Conservation (phyloP, 2,888 invertebrate species). For the Melanotus villosus region DNA sequence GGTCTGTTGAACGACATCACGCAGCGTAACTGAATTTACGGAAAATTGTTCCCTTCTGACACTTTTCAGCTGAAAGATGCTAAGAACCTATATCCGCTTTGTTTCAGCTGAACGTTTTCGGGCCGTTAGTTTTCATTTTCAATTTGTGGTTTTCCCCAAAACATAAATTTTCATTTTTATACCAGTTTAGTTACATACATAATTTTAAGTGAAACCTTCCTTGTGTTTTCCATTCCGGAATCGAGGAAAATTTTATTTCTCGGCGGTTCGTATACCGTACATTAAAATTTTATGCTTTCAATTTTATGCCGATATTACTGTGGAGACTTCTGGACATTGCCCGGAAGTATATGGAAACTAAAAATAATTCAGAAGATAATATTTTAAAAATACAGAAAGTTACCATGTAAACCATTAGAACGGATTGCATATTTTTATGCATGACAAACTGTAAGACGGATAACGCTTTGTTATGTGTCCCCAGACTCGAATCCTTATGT, state of each 20-base stretch:
- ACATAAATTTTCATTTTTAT: conserved; percentile 43
- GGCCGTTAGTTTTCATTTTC: conserved; percentile 46
- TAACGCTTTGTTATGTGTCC: conserved; percentile 59
- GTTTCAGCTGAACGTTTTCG: conserved; percentile 39
- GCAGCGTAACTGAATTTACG: conserved; percentile 15
- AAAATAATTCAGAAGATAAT: not conserved
- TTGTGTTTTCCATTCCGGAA: conserved; percentile 18
- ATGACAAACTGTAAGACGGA: conserved; percentile 46
- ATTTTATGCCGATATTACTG: not conserved
- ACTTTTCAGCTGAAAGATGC: conserved; percentile 34
- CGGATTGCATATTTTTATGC: conserved; percentile 14
- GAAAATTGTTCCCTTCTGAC: conserved; percentile 33
- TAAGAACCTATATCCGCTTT: conserved; percentile 38
- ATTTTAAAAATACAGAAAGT: not conserved
- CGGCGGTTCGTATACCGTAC: conserved; percentile 5
- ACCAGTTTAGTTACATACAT: conserved; percentile 37
- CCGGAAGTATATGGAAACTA: not conserved
- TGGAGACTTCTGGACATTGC: not conserved
- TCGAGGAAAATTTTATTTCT: conserved; percentile 25
- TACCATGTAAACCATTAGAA: not conserved
- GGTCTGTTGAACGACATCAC: not conserved
- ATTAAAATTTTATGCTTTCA: conserved; percentile 32
- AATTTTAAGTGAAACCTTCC: conserved; percentile 38
- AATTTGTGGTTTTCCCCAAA: conserved; percentile 44
- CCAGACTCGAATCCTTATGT: conserved; percentile 59